phyloP scores from a whole-genome alignment of 92 coral and sea anemone species.

The Pocillopora meandrina region DNA sequence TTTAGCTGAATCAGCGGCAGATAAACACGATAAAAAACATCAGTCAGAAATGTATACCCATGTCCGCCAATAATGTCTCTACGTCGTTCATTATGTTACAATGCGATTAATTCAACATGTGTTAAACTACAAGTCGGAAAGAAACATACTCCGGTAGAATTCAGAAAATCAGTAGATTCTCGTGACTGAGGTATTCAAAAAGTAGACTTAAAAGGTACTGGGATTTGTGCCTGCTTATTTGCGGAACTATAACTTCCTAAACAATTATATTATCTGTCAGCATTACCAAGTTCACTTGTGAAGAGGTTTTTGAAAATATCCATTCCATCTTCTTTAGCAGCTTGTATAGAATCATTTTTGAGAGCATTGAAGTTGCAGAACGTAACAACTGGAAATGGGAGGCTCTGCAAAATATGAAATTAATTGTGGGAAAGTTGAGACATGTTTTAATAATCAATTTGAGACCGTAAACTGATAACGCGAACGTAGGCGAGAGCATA shows the following conservation, averaged over 20 bases:
- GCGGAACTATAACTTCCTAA: not conserved
- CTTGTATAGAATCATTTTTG: not conserved
- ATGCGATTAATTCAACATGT: no score
- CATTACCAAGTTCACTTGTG: not conserved
- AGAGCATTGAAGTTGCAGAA: slow-evolving; percentile 62
- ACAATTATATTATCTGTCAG: not conserved
- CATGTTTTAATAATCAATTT: no score
- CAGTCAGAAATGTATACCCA: not conserved
- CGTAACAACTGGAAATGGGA: slow-evolving; percentile 59
- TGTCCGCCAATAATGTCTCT: not conserved
- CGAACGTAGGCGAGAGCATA: not conserved
- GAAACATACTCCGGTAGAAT: no score
- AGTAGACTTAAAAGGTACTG: no score
- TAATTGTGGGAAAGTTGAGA: no score
- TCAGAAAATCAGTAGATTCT: no score
- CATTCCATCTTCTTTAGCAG: not conserved
- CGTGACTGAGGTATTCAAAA: no score
- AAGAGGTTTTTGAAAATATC: not conserved
- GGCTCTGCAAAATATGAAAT: slow-evolving; percentile 33
- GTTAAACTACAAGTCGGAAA: no score
- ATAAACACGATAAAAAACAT: not conserved
- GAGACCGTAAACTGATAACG: not conserved
- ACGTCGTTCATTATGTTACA: not conserved
- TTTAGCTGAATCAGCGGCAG: not conserved
- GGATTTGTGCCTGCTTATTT: no score